phyloP scores from a whole-genome alignment of 2,888 invertebrate species.

The Petrolisthes cinctipes region DNA sequence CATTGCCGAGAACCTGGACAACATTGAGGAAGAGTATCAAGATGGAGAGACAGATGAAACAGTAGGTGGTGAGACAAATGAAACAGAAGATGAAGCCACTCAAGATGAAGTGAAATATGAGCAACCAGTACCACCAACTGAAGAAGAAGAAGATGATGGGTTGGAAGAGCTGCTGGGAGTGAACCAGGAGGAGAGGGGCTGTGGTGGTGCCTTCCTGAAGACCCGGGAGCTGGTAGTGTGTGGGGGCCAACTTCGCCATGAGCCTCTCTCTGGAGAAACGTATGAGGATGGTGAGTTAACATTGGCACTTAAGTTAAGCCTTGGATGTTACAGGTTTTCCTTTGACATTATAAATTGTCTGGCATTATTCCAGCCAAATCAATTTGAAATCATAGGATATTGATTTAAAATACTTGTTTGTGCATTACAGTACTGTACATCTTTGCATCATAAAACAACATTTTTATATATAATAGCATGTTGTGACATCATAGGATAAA shows the following conservation, averaged over 20 bases:
- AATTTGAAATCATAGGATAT: too few species aligned
- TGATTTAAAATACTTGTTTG: too few species aligned
- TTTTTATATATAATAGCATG: too few species aligned
- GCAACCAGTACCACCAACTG: neutral
- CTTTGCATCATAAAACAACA: too few species aligned
- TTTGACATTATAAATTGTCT: too few species aligned
- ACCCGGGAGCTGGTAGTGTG: conserved; percentile 30
- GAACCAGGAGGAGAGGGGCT: conserved; percentile 34
- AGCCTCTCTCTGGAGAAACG: neutral
- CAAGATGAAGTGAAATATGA: neutral
- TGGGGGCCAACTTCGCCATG: conserved; percentile 38
- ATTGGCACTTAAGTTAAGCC: neutral
- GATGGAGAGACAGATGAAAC: neutral
- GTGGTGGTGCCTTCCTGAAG: conserved; percentile 39
- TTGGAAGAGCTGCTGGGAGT: neutral
- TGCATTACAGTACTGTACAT: too few species aligned
- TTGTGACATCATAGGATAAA: too few species aligned
- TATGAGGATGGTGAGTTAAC: conserved; percentile 42
- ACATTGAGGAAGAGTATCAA: neutral
- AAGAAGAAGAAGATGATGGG: neutral
- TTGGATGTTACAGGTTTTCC: too few species aligned
- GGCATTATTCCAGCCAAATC: too few species aligned
- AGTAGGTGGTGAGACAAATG: neutral
- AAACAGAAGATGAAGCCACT: neutral
- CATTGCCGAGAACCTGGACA: conserved; percentile 2